phyloP scores from a whole-genome alignment of 2,797 vertebrate genomes.

The Hippocampus kuda region DNA sequence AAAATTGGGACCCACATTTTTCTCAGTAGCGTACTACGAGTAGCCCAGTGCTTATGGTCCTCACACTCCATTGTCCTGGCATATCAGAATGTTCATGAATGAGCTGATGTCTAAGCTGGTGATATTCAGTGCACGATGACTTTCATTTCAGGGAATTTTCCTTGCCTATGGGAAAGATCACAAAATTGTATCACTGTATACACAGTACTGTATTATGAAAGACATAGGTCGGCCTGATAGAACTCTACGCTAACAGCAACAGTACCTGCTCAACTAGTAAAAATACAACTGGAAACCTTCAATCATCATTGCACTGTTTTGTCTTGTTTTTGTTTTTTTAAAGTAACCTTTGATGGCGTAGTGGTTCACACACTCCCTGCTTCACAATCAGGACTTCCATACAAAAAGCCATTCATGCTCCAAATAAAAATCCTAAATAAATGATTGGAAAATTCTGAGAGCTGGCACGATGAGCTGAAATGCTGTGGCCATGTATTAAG shows the following conservation, averaged over 20 bases:
- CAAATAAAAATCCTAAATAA: not conserved
- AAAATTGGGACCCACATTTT: constrained; percentile 13
- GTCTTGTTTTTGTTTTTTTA: not conserved
- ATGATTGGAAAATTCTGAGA: too few relatives aligned
- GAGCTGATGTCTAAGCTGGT: not conserved
- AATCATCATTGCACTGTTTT: not conserved
- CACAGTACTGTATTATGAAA: constrained; percentile 8
- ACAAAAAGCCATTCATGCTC: too few relatives aligned
- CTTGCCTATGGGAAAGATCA: not conserved
- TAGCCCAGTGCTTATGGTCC: constrained; percentile 7
- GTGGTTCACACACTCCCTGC: not conserved
- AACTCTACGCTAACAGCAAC: constrained; percentile 3
- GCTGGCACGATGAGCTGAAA: not conserved
- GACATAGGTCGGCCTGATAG: constrained; percentile 5
- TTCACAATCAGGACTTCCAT: too few relatives aligned
- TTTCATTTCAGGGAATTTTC: constrained; percentile 3
- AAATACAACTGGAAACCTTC: constrained; percentile 3
- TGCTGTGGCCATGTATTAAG: too few relatives aligned
- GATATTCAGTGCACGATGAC: not conserved
- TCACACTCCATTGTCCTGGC: not conserved
- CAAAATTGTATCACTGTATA: constrained; percentile 8
- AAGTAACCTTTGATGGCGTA: not conserved
- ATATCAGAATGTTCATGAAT: constrained; percentile 3
- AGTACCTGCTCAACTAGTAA: not conserved
- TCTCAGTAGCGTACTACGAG: not conserved